These are phyloP conservation scores for Osmerus eperlanus DNA, from an alignment of 2,113 vertebrate species.

Conservation along the genomic window DNA sequence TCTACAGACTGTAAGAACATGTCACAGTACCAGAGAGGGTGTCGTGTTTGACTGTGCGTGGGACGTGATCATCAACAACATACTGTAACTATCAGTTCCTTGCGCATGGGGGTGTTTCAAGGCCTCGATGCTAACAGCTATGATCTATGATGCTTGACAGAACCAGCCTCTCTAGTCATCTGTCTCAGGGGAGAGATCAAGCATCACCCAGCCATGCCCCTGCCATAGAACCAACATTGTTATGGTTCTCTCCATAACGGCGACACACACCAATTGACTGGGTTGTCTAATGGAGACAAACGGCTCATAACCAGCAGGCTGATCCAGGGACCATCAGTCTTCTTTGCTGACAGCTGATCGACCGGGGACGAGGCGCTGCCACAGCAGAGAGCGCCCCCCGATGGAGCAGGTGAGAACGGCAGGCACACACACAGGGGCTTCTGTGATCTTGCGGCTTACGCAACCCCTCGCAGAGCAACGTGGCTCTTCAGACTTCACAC, in stretches of 20 bases:
- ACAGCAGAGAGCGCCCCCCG: constrained; percentile 28
- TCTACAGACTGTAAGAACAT: too few species aligned
- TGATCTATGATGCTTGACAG: neutral
- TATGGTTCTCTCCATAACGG: neutral
- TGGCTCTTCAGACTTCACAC: too few species aligned
- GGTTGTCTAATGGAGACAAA: constrained; percentile 9
- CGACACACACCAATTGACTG: constrained; percentile 1
- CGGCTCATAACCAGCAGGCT: neutral
- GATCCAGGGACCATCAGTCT: neutral
- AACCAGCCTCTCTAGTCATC: neutral
- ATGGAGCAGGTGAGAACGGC: constrained; percentile 14
- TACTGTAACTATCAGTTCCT: too few species aligned
- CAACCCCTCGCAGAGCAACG: neutral
- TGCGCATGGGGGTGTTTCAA: too few species aligned
- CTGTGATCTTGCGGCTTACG: neutral
- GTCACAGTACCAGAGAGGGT: neutral
- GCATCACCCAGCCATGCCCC: neutral
- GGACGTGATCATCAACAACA: too few species aligned
- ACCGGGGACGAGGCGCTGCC: neutral
- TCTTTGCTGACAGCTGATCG: neutral
- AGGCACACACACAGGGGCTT: neutral
- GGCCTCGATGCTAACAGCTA: neutral
- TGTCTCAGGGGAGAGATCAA: neutral
- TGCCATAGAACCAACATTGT: neutral
- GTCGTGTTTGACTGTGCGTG: neutral